Conservation (phyloP, 2,113 vertebrate genomes). For the Bathybates hornii region DNA sequence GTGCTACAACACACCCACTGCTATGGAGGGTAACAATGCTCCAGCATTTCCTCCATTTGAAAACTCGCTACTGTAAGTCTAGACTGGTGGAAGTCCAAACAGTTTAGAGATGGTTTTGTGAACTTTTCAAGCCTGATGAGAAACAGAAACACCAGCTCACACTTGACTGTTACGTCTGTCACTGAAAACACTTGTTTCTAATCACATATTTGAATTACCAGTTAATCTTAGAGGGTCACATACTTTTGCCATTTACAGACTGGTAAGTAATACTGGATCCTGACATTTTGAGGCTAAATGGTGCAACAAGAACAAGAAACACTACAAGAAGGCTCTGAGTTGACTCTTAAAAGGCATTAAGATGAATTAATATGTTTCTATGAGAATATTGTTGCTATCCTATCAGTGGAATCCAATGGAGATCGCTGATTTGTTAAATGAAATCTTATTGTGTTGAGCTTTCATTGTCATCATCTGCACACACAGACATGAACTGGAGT, state of each 20-base stretch:
- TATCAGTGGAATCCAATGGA: background rate
- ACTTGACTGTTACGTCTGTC: background rate
- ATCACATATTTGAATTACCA: background rate
- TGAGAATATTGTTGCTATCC: background rate
- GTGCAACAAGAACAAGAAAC: background rate
- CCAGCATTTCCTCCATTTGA: background rate
- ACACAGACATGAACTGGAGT: constrained; percentile 82
- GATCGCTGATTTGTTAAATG: background rate
- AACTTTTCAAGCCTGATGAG: background rate
- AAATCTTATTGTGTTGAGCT: background rate
- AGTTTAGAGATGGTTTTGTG: background rate
- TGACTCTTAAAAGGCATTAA: background rate
- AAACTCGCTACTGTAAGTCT: background rate
- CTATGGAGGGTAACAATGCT: background rate
- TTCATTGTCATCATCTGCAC: background rate
- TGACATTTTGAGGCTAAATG: too few relatives aligned
- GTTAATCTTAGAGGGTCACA: background rate
- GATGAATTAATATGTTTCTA: background rate
- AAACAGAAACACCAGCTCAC: background rate
- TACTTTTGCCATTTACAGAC: background rate
- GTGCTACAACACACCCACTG: background rate
- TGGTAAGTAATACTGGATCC: background rate
- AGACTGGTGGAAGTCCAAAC: background rate
- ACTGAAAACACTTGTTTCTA: background rate
- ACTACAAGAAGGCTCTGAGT: background rate